phyloP scores from a whole-genome alignment of 1,140 invertebrate species.

The Psilanteris sp. region DNA sequence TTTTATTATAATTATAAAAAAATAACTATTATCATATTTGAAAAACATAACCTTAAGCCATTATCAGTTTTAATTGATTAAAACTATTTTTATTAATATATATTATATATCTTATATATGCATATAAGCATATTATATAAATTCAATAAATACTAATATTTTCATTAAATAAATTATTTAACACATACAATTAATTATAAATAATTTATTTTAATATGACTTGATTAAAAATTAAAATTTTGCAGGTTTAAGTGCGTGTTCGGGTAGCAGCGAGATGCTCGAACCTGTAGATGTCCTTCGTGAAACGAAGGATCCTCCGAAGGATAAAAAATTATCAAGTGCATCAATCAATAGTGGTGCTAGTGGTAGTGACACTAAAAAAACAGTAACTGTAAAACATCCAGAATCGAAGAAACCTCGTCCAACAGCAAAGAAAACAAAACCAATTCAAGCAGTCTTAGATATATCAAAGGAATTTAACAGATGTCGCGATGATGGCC shows the following conservation, averaged over 20 bases:
- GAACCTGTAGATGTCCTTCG: slow-evolving; percentile 69
- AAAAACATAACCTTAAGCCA: no score
- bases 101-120: no score
- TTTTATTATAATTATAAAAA: no score
- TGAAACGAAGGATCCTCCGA: slow-evolving; percentile 72
- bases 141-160: no score
- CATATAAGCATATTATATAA: no score
- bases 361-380: slow-evolving; percentile 83
- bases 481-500: slow-evolving; percentile 94
- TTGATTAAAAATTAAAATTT: no score
- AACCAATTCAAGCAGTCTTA: slow-evolving; percentile 94
- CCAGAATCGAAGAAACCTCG: slow-evolving; percentile 97
- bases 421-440: slow-evolving; percentile 93
- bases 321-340: slow-evolving; percentile 90
- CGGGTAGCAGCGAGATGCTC: slow-evolving; percentile 71
- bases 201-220: no score
- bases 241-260: slow-evolving; percentile 65
- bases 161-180: no score
- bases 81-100: no score
- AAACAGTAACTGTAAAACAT: slow-evolving; percentile 95
- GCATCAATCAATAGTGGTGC: slow-evolving; percentile 87
- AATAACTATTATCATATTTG: no score
- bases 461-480: slow-evolving; percentile 97
- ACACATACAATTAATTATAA: no score
- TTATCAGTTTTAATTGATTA: no score